Evolutionary conservation across 2,888 invertebrate genomes (phyloP).

Genomic region (Portevinia maculata): DNA sequence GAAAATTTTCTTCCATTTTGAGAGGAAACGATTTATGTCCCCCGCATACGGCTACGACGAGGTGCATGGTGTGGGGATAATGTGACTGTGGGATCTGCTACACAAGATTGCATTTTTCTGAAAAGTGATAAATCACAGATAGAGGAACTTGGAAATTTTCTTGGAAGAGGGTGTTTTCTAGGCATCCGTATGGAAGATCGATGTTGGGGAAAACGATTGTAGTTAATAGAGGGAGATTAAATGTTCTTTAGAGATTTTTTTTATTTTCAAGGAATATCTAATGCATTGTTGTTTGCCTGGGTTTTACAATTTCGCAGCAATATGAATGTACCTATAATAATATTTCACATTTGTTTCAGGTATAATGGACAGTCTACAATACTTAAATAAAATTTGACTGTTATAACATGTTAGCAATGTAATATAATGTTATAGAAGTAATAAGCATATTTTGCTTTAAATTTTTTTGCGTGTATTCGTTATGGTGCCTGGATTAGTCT

Average conservation of each 20-base stretch:
- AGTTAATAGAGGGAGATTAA: slow-evolving; percentile 61
- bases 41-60: slow-evolving; percentile 44
- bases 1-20: slow-evolving; percentile 49
- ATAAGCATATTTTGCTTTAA: too few species aligned
- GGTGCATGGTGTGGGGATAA: slow-evolving; percentile 61
- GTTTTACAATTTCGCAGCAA: too few species aligned
- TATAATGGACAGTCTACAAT: too few species aligned
- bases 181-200: slow-evolving; percentile 69
- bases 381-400: too few species aligned
- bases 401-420: too few species aligned
- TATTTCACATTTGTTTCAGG: too few species aligned
- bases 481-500: too few species aligned
- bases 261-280: too few species aligned
- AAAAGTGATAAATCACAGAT: slow-evolving; percentile 71
- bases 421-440: too few species aligned
- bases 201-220: slow-evolving; percentile 62
- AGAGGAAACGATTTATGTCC: slow-evolving; percentile 68
- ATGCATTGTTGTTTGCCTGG: too few species aligned
- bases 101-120: slow-evolving; percentile 73
- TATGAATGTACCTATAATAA: too few species aligned
- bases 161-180: slow-evolving; percentile 40
- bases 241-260: slow-evolving; percentile 29
- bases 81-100: slow-evolving; percentile 67
- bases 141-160: slow-evolving; percentile 13
- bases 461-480: too few species aligned